Evolutionary conservation across 2,888 invertebrate species (phyloP), one percentile per base, ranked within the genome.

Genomic region (Volucella inanis): DNA sequence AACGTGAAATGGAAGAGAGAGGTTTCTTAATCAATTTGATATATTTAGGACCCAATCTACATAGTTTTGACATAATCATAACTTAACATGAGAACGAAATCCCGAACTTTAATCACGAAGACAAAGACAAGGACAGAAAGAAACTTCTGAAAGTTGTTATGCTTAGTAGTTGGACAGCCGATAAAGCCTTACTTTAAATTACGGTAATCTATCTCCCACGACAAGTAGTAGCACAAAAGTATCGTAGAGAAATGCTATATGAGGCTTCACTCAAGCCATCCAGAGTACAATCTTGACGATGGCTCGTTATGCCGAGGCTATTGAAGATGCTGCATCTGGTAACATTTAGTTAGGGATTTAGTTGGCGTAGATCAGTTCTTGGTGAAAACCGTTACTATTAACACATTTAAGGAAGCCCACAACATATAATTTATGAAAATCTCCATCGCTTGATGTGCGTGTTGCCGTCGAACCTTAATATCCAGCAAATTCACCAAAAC

Each of bases 241-340:
- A 99, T 94, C 96, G 99, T 93, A 98, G 98, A 97, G 99, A 99
- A 94, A 97, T 99, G 97, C 94, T 99, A 93, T 99, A 99, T 93
- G 99, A 99, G 93, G 99, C 99, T 89, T 99, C 99, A 72, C 95
- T 95, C 87, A 99, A 94, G 97, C 98, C 89, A 99, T 99, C 93
- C 99, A 99, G 93, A 97, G 99, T 93, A 99, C 99, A 84, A 98
- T 99, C 92, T 95, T 99, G 90, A 99, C 99, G 99, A 99, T 99
- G 99, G 99, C 99, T 88, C 97, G 99, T 93, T 99, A 99, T 91
- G 97, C 97, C 83, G 99, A 99, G 93, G 98, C 99, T 87, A 99
- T 99, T 90, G 99, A 99, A 93, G 99, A 99, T 93, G 99, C 99
- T 87, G 99, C 99, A 83, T 98, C 96, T 88, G 99, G 98, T 90